phyloP scores from a whole-genome alignment of 2,113 vertebrate species.

The Trogon surrucura region DNA sequence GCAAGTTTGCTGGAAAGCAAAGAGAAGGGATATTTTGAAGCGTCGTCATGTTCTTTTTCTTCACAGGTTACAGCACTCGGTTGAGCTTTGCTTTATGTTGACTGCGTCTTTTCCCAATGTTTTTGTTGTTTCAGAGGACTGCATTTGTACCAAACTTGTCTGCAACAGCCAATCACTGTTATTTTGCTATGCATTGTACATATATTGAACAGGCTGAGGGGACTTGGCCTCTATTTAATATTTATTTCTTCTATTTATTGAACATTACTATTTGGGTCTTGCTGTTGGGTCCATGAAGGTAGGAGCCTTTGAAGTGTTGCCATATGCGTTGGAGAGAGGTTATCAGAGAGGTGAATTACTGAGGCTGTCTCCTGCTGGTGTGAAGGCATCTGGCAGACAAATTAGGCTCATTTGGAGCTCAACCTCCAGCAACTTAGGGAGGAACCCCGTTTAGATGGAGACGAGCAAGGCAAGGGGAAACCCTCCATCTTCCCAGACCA shows the following conservation, averaged over 20 bases:
- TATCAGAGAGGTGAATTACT: neutral
- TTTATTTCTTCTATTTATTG: conserved; percentile 86
- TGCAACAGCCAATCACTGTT: conserved; percentile 51
- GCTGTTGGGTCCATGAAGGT: neutral
- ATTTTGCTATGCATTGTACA: conserved; percentile 84
- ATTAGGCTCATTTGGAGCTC: conserved; percentile 33
- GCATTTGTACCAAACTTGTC: conserved; percentile 38
- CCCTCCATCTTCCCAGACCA: neutral
- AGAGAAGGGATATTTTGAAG: neutral
- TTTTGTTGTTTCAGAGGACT: neutral
- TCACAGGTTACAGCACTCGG: neutral
- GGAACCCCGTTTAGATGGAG: conserved; percentile 64
- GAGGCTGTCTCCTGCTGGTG: conserved; percentile 5
- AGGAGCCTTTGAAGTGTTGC: neutral
- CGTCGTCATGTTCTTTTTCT: neutral
- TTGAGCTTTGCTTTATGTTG: neutral
- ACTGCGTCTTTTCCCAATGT: neutral
- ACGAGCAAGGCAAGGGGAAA: conserved; percentile 41
- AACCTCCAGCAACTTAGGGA: conserved; percentile 4
- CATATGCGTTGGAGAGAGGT: neutral
- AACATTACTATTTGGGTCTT: conserved; percentile 43
- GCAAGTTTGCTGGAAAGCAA: neutral
- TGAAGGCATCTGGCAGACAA: conserved; percentile 26
- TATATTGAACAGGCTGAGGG: conserved; percentile 62
- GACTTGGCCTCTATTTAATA: conserved; percentile 74